These are phyloP conservation scores for Daktulosphaira vitifoliae DNA, from an alignment of 1,140 invertebrate species.

Conservation along the genomic window DNA sequence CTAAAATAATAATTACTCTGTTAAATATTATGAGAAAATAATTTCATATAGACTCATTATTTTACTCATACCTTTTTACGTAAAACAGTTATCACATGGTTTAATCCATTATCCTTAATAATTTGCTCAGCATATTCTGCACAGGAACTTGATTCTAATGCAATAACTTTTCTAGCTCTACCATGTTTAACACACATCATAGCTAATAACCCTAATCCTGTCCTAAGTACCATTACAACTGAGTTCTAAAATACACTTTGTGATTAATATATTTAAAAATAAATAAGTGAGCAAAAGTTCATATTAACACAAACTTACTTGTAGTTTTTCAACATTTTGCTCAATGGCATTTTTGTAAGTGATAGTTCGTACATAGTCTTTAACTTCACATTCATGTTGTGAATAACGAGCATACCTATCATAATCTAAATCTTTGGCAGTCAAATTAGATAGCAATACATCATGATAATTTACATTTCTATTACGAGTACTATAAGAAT, in stretches of 20 bases:
- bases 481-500: too few relatives aligned
- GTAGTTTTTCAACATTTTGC: neutral
- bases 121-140: conserved; percentile 14
- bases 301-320: too few relatives aligned
- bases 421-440: neutral
- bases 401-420: conserved; percentile 20
- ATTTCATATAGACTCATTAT: too few relatives aligned
- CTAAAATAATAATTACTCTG: too few relatives aligned
- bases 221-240: neutral
- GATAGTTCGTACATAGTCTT: conserved; percentile 24
- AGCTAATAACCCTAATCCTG: conserved; percentile 18
- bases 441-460: neutral
- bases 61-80: too few relatives aligned
- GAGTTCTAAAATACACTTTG: too few relatives aligned
- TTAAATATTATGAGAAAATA: too few relatives aligned
- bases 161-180: conserved; percentile 3
- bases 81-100: too few relatives aligned
- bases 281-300: too few relatives aligned
- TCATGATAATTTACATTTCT: too few relatives aligned
- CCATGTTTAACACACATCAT: conserved; percentile 15
- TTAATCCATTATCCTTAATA: neutral
- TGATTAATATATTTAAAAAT: too few relatives aligned
- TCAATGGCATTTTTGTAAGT: conserved; percentile 5
- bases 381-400: neutral
- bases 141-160: conserved; percentile 5